Conservation (phyloP, 2,888 invertebrate species). For the Latheticus oryzae region DNA sequence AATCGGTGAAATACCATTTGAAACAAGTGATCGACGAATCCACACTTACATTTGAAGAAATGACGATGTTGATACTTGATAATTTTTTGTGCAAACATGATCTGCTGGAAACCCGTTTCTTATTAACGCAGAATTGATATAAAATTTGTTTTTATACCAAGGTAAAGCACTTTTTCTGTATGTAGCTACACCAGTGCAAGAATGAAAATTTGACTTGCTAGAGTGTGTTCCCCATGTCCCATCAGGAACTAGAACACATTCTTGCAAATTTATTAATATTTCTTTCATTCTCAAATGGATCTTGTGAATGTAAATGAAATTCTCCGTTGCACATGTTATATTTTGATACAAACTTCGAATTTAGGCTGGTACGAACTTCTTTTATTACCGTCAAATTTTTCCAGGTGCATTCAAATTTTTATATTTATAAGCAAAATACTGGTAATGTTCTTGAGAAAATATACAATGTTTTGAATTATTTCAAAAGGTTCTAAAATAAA, state of each 20-base stretch:
- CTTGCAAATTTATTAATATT: no score
- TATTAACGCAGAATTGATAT: no score
- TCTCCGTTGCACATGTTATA: neutral
- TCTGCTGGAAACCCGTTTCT: no score
- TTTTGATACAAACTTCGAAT: neutral
- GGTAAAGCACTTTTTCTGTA: no score
- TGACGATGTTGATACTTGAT: conserved; percentile 2
- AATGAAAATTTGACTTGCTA: no score
- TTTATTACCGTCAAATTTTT: neutral
- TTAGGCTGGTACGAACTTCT: neutral
- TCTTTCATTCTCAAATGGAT: no score
- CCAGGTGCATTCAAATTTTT: neutral
- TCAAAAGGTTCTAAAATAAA: neutral
- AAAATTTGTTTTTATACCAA: no score
- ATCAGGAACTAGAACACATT: no score
- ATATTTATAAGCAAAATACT: neutral
- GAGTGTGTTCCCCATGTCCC: no score
- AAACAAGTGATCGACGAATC: neutral
- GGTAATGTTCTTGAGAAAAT: neutral
- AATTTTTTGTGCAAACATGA: no score
- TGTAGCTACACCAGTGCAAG: no score
- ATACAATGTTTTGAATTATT: neutral
- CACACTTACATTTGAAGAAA: conserved; percentile 13
- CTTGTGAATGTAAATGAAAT: neutral
- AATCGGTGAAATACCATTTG: conserved; percentile 12